A percentile compares a stretch with the other conserved stretches of the same genome.
Conservation (phyloP, 2,888 invertebrate genomes). For the Epirrita christyi region DNA sequence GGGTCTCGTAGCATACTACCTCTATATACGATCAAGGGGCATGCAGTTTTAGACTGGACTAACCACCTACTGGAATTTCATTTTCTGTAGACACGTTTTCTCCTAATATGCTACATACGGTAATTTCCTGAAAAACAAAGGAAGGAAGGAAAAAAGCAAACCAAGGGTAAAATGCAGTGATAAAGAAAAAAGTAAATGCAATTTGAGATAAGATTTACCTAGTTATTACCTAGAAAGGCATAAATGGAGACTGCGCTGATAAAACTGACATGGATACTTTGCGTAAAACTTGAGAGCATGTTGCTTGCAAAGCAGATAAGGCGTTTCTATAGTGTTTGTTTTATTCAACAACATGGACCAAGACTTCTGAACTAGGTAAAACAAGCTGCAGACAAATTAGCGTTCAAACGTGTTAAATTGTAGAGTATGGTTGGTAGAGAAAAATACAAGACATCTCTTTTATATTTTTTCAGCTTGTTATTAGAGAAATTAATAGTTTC, state of each 20-base stretch:
- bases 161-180: not conserved
- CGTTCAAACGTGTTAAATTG: not conserved
- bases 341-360: not conserved
- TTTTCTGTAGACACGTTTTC: too few relatives aligned
- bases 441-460: not conserved
- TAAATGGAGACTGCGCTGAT: not conserved
- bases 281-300: slow-evolving; percentile 3
- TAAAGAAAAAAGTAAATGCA: not conserved
- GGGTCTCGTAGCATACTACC: too few relatives aligned
- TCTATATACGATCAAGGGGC: too few relatives aligned
- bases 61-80: too few relatives aligned
- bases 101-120: too few relatives aligned
- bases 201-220: not conserved
- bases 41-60: too few relatives aligned
- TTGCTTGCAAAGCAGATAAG: slow-evolving; percentile 4
- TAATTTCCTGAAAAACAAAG: not conserved
- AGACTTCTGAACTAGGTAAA: not conserved
- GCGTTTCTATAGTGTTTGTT: not conserved
- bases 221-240: not conserved
- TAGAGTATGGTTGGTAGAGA: not conserved
- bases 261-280: not conserved
- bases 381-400: not conserved
- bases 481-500: too few relatives aligned
- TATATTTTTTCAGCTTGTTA: too few relatives aligned
- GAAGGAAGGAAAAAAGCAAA: too few relatives aligned